These are phyloP conservation scores for Brachionus koreanus DNA, from an alignment of 1,140 invertebrate species.

Conservation along the genomic window DNA sequence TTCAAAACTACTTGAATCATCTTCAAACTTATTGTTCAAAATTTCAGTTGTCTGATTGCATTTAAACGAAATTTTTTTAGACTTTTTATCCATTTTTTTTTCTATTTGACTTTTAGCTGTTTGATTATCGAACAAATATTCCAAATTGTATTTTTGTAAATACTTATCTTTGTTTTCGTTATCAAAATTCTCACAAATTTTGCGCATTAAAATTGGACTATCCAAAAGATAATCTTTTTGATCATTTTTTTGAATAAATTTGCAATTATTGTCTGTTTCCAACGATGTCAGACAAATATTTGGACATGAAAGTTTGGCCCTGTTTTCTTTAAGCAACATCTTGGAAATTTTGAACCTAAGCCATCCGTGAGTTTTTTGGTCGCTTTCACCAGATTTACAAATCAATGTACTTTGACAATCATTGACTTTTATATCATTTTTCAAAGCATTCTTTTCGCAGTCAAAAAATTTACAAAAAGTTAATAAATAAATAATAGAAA, in stretches of 20 bases:
- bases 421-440: neutral
- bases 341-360: constrained; percentile 9
- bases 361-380: neutral
- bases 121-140: constrained; percentile 37
- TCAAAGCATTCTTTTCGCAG: neutral
- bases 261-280: constrained; percentile 14
- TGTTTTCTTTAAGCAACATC: neutral
- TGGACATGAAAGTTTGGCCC: neutral
- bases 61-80: constrained; percentile 13
- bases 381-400: neutral
- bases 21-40: neutral
- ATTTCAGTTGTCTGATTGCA: neutral
- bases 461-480: constrained; percentile 26
- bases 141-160: constrained; percentile 34
- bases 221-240: constrained; percentile 28
- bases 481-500: constrained; percentile 11
- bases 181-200: constrained; percentile 11
- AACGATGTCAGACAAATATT: neutral
- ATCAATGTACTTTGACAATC: neutral
- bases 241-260: constrained; percentile 31
- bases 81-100: neutral
- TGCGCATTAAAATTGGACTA: constrained; percentile 26
- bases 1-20: neutral
- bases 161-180: neutral
- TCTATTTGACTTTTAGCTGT: neutral